Evolutionary conservation across 2,113 vertebrate genomes (phyloP).

Genomic region (Spheniscus mendiculus): DNA sequence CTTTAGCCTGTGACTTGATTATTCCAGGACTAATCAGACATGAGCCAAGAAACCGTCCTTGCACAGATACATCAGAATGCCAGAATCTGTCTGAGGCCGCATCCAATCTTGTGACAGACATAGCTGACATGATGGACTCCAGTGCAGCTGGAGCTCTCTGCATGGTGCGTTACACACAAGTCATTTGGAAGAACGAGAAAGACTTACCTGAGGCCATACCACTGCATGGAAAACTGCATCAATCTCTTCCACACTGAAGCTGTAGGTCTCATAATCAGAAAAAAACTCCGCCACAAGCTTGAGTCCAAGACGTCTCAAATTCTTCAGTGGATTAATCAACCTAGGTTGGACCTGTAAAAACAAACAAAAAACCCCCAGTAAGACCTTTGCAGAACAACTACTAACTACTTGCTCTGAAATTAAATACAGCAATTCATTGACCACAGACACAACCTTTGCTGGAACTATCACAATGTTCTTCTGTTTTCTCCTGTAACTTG

Average conservation of each 20-base stretch:
- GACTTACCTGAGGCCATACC: conserved; percentile 91
- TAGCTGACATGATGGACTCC: fast-evolving
- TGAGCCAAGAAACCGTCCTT: neutral
- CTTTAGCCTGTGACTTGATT: neutral
- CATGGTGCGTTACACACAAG: neutral
- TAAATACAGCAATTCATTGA: neutral
- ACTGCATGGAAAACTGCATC: conserved; percentile 88
- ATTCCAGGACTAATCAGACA: neutral
- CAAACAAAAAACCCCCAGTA: neutral
- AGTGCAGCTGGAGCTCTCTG: neutral
- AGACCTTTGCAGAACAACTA: neutral
- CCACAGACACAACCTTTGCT: neutral
- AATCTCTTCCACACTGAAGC: conserved; percentile 86
- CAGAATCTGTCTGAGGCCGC: neutral
- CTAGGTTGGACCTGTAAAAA: conserved; percentile 83
- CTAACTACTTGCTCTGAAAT: neutral
- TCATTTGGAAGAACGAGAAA: neutral
- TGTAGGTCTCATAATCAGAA: conserved; percentile 85
- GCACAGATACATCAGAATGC: neutral
- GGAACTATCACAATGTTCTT: neutral
- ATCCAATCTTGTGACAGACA: neutral
- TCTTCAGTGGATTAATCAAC: conserved; percentile 89
- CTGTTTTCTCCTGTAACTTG: neutral
- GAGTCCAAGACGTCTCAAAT: conserved; percentile 89
- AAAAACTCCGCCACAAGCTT: conserved; percentile 90